Evolutionary conservation across 2,113 vertebrate genomes (phyloP), one percentile per base, ranked within the genome.

Genomic region (Petroica traversi): DNA sequence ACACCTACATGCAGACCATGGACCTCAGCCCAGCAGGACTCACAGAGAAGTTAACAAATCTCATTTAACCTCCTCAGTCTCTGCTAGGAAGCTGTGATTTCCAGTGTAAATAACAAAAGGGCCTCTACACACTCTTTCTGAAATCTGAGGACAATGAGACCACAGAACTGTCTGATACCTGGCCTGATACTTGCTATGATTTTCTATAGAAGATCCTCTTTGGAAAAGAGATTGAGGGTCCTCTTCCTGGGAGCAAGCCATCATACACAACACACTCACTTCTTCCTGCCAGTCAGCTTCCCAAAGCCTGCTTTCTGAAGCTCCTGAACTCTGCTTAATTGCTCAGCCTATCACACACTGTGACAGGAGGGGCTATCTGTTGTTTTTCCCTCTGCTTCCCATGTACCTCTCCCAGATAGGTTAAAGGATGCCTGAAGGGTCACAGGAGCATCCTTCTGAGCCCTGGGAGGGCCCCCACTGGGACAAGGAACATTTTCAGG

Each of bases 31-130:
- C 77, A 91, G 77, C 87, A 87, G 84, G 74, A 75, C 49, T 79
- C 61, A 36, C 57, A 61, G 36, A 40, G 58, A 58, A 36, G 34
- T 38, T 89, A 93, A 76, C n/a, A 91, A 94, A 92, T 66, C 68
- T 84, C 83, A 83, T 94, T 93, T 93, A 95, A 76, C 92, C 71
- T 96, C 54, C 74, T 17, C 51, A 49, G 24, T 18, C 51, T 85
- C 79, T 78, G 20, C 49, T 69, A 69, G 62, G 33, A 94, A 97
- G 63, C 81, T 85, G 85, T 72, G 80, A 85, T 78, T 91, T 91
- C 68, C 74, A 48, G 14, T 29, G 63, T 82, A 93, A 91, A 89
- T 76, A 89, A 81, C 52, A 66, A 91, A 95, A 88, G 55, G 74
- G 66, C 38, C 66, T 62, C 31, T 46, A 64, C 25, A 73, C 25